Base-by-base conservation (phyloP, 2,113 vertebrate genomes). In the Saguinus midas region DNA sequence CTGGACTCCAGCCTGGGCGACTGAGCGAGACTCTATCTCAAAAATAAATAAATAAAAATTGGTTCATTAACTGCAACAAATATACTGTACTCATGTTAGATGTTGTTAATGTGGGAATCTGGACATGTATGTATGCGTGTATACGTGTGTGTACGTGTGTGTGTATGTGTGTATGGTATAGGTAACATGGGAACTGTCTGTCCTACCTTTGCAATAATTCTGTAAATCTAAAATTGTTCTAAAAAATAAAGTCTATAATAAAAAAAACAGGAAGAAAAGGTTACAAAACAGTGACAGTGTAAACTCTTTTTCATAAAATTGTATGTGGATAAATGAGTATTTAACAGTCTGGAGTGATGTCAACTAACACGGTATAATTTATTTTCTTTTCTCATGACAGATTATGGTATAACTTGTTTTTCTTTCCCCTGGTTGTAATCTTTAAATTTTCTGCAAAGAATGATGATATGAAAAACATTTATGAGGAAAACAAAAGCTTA, bases 401-500 rank as follows among this genome's bases (percentile, higher is more conserved):
- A 29, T 64, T n/a, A 35, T 21, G 20, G 29, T 75, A 55, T 58
- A 50, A 40, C 66, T 91, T 68, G 57, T 68, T 84, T 86, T 70
- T 29, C 70, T 75, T 96, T 78, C 75, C 37, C 37, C 48, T 70
- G 40, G 58, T 35, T 64, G 6, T 57, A 85, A 78, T 40, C 8
- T 88, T 88, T 64, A 88, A 37, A 72, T 83, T 89, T 73, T 75
- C 82, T 83, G 40, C 29, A 88, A 79, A 91, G 52, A 79, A 88
- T 89, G 52, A 72, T 29, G 35, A 64, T n/a, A 43, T 45, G 45
- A 79, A 92, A 45, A 96, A 35, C 4, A 72, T 58, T 70, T 20
- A 76, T 32, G 76, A 66, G 32, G 35, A 72, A 95, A 91, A 80
- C 61, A 72, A 80, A 96, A 91, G 66, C 58, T 85, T 70, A 86